phyloP scores from a whole-genome alignment of 1,140 invertebrate genomes.

The Ceratina calcarata region DNA sequence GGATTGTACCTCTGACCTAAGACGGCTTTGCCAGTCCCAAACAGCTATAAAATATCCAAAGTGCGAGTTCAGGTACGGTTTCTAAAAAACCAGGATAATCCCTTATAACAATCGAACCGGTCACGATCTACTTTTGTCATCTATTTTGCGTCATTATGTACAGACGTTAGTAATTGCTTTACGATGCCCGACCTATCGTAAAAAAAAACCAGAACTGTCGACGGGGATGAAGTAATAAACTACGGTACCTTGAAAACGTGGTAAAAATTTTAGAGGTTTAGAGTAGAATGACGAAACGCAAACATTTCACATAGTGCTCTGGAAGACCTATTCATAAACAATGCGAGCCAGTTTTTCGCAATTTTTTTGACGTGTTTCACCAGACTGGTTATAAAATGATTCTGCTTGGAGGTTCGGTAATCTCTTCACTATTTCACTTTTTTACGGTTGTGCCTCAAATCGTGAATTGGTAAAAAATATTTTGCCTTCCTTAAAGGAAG shows the following conservation, averaged over 20 bases:
- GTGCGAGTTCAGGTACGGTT: conserved; percentile 12
- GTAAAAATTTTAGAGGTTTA: too few species aligned
- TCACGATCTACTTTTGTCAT: conserved; percentile 47
- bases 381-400: background rate
- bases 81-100: conserved; percentile 30
- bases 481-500: background rate
- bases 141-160: conserved; percentile 40
- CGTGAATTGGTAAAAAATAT: conserved; percentile 13
- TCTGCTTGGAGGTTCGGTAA: background rate
- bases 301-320: too few species aligned
- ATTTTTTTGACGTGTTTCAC: too few species aligned
- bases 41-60: background rate
- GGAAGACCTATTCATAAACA: too few species aligned
- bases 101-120: conserved; percentile 59
- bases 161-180: conserved; percentile 37
- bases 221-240: background rate
- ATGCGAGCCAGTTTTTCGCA: too few species aligned
- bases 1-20: background rate
- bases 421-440: background rate
- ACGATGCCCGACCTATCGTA: conserved; percentile 25
- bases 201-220: conserved; percentile 6
- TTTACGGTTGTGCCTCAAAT: conserved; percentile 7
- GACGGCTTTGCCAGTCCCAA: background rate
- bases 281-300: too few species aligned
- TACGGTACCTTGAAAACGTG: too few species aligned